Evolutionary conservation across 1,140 invertebrate genomes (phyloP), one percentile per base, ranked within the genome.

Genomic region (Protaetia brevitarsis): DNA sequence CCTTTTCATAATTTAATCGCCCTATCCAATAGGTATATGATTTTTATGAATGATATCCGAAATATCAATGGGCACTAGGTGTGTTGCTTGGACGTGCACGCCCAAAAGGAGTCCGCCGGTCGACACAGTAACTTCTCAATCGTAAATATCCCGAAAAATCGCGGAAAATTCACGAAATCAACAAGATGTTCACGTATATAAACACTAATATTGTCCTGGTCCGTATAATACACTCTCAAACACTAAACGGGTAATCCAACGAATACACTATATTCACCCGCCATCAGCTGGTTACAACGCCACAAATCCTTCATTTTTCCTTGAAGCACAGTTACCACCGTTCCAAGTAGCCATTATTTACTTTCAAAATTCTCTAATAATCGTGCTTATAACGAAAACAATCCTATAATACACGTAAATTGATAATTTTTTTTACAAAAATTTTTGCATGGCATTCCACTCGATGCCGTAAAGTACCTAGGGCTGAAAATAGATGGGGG

Each of bases 401-500:
- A 63, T 58, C 16, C 30, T 29, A 19, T 57, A 56, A 11, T 62
- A 8, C 27, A 29, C 37, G 41, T 27, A 56, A 19, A 56, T 45
- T 59, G 58, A 56, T 30, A 11, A 19, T 26, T 65, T 71, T 34
- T 71, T 68, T 68, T 62, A 68, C 66, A 29, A 66, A 64, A 66
- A 68, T 73, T 71, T 76, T 74, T 71, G 70, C 72, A 75, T 72
- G 65, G 68, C 68, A 72, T 72, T 66, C 69, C 71, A 74, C 67
- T 68, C 70, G 75, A 77, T 76, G 74, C 75, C 73, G 73, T 75
- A 78, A 76, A 74, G 64, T 79, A 77, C 78, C 77, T 79, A 73
- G 74, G 74, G 76, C 78, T 77, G 78, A 79, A 79, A 77, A 78
- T 79, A 78, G 76, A 78, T 77, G 76, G 77, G 70, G 73, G 74